Base-by-base conservation (phyloP, 2,113 vertebrate genomes). In the Osmerus eperlanus region DNA sequence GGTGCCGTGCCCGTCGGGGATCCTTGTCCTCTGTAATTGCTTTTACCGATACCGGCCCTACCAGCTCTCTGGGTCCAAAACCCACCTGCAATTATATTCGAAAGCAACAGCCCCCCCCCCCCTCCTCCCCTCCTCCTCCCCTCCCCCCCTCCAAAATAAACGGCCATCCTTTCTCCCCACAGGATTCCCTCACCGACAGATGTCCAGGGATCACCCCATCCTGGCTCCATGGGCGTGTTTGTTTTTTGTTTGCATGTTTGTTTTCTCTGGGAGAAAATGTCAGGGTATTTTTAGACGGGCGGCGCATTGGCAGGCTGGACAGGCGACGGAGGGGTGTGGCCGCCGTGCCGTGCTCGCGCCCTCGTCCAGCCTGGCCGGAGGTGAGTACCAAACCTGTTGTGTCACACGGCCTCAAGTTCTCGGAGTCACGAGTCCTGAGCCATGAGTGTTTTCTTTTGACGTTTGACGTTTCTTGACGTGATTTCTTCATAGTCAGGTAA, bases 121-220 rank as follows among this genome's bases (percentile, higher is more conserved):
- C 21, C 21, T 21, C 21, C 21, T 21, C 21, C 21, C 21, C 21
- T 21, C 21, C 21, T 21, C 21, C 21, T 1, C 21, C 21, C 21
- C 21, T 1, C 8, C 36, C 36, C 41, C 9, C 41, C 41, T 11
- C 65, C 65, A 87, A 72, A 88, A 85, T 79, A 84, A 84, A 84
- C 9, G 13, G 47, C 75, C 74, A 72, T 68, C n/a, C 79, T 82
- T 86, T 82, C 71, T 82, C 71, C 77, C 81, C 79, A 67, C 63
- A 73, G 84, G 82, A 78, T 8, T 28, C 76, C 58, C 75, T 78
- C 75, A 52, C 61, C 13, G 78, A 71, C 86, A 89, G 84, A 89
- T 86, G 88, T 83, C 87, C 84, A 83, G 86, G 85, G 84, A 89
- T 86, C 85, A 74, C 83, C 78, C 73, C 67, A 58, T 25, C 82